Evolutionary conservation across 2,113 vertebrate genomes (phyloP).

Genomic region (Bettongia penicillata): DNA sequence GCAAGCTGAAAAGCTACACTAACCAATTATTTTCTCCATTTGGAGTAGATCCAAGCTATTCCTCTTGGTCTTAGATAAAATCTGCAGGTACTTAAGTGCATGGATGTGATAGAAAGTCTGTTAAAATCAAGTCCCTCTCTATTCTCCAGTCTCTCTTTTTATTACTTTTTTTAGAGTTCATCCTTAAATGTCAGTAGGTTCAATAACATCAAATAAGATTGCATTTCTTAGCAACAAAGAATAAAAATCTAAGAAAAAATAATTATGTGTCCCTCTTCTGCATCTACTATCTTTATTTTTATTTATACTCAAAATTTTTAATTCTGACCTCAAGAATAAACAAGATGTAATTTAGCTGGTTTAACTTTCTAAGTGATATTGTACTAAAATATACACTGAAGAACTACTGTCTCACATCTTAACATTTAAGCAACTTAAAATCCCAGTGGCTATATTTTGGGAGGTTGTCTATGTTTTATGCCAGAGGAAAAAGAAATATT

Average conservation of each 20-base stretch:
- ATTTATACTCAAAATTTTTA: neutral
- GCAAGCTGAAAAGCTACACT: slow-evolving; percentile 10
- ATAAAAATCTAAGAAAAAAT: neutral
- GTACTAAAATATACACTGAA: slow-evolving; percentile 24
- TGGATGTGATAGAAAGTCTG: neutral
- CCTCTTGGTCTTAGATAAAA: slow-evolving; percentile 4
- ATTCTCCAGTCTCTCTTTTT: neutral
- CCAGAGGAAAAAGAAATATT: neutral
- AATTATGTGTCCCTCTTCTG: neutral
- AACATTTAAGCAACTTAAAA: neutral
- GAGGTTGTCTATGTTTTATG: neutral
- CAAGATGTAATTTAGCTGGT: neutral
- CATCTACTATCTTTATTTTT: slow-evolving; percentile 5
- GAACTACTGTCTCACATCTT: neutral
- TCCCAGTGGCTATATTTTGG: neutral
- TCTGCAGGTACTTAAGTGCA: neutral
- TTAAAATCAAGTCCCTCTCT: neutral
- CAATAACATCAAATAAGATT: slow-evolving; percentile 13
- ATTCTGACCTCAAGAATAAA: slow-evolving; percentile 12
- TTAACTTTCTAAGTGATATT: slow-evolving; percentile 3
- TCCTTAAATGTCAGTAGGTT: slow-evolving; percentile 20
- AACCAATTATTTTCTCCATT: slow-evolving; percentile 13
- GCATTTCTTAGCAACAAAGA: slow-evolving; percentile 18
- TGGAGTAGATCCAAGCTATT: slow-evolving; percentile 3
- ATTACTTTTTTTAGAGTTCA: slow-evolving; percentile 48